Percentiles rank a stretch among this genome's conserved stretches.
Evolutionary conservation across 2,797 vertebrate species (phyloP).

Genomic region (Protosalanx chinensis): DNA sequence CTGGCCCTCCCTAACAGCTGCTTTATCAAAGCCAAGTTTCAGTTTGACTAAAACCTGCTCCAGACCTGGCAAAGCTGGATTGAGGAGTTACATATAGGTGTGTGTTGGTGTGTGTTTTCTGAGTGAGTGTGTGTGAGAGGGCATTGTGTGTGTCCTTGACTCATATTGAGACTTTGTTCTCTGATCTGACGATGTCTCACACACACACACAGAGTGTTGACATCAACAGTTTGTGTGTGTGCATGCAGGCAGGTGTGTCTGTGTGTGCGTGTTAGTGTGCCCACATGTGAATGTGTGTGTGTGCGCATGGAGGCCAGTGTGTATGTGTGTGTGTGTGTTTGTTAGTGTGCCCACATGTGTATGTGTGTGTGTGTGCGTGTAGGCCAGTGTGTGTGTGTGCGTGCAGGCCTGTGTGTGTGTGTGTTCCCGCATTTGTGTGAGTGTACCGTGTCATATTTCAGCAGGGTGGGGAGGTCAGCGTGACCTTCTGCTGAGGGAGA

Average conservation of each 20-base stretch:
- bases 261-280: not conserved
- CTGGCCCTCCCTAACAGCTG: not conserved
- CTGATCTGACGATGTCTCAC: too few species aligned
- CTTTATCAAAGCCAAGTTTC: too few species aligned
- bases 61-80: not conserved
- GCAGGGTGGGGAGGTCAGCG: constrained; percentile 46
- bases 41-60: not conserved
- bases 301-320: too few species aligned
- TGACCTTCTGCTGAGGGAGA: constrained; percentile 51
- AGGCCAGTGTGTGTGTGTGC: constrained; percentile 6
- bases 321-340: not conserved
- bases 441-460: constrained; percentile 60
- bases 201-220: too few species aligned
- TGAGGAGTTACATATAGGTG: constrained; percentile 29
- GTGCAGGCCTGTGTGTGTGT: not conserved
- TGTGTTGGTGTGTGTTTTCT: constrained; percentile 9
- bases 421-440: not conserved
- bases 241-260: not conserved
- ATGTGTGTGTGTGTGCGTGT: constrained; percentile 3
- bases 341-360: not conserved
- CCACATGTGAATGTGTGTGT: too few species aligned
- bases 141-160: not conserved
- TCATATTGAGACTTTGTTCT: too few species aligned
- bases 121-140: not conserved
- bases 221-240: not conserved